Base-by-base conservation (phyloP, 2,888 invertebrate genomes). In the Stenotaenia linearis region DNA sequence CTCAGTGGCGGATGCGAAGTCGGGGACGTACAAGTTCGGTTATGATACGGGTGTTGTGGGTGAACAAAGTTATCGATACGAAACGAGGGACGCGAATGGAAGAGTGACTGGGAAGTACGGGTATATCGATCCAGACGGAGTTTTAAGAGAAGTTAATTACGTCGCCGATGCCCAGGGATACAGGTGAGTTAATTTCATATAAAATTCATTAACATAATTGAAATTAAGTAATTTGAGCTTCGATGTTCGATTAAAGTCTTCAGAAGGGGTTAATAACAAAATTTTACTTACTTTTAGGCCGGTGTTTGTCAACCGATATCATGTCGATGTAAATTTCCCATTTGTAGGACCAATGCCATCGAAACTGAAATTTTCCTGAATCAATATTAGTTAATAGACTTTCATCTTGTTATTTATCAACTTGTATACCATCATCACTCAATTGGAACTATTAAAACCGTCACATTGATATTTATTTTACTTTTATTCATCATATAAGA, bases 81-180 rank as follows among this genome's bases (percentile, higher is more conserved):
- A 93, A 86, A 91, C 89, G 80, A 90, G 91, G 80, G 92, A 92
- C 3, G 91, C 92, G 0, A 92, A 93, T 83, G 91, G 91, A 23
- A 91, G 93, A 23, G 92, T 92, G 0, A 93, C 93, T 83, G 93
- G 93, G 82, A 93, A 93, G 85, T 93, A 93, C 83, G 93, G 93
- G 32, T 91, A 91, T 85, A 89, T 92, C 56, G 92, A 92, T 85
- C 90, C 92, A 0, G 90, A 90, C 76, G 89, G 90, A 50, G 88
- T 88, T 81, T 88, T 92, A 12, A 89, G 90, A 40, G 91, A 90
- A 75, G 92, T 92, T 28, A 92, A 92, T 86, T 93, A 93, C 85
- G 89, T 93, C 12, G 92, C 93, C 75, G 93, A 93, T 85, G 90
- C 91, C 80, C 92, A 92, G 87, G 93, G 93, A 21, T 93, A 92